These are phyloP conservation scores for Psittacula derbiana DNA, from an alignment of 2,797 vertebrate species.

Conservation along the genomic window DNA sequence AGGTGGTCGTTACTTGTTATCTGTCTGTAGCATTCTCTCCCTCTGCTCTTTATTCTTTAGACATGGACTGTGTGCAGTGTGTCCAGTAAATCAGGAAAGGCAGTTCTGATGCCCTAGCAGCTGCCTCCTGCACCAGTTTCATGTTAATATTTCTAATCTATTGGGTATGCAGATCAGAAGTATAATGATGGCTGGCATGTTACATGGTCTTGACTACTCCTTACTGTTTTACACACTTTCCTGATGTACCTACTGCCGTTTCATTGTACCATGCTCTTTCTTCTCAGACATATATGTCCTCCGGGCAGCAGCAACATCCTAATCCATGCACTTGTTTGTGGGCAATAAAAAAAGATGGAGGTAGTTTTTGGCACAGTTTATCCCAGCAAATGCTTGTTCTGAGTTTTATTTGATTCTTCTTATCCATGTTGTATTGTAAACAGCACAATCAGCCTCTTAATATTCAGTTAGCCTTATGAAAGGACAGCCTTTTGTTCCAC, in stretches of 20 bases:
- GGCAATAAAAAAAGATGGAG: background rate
- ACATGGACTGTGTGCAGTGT: background rate
- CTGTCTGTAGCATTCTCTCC: background rate
- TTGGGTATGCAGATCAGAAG: background rate
- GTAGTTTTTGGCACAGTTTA: background rate
- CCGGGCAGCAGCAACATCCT: background rate
- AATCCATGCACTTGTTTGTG: background rate
- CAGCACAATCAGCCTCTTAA: background rate
- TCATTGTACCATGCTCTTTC: background rate
- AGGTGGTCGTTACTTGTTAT: background rate
- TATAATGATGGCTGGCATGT: background rate
- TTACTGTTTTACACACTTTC: background rate
- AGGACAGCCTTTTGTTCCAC: background rate
- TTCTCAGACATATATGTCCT: background rate
- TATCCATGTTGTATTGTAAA: background rate
- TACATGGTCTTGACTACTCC: background rate
- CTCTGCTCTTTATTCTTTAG: background rate
- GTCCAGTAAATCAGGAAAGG: background rate
- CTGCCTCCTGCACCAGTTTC: background rate
- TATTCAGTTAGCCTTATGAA: background rate
- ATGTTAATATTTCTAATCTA: background rate
- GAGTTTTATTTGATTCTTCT: background rate
- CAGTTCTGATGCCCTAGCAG: background rate
- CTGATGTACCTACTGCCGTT: background rate
- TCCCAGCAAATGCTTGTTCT: background rate